These are phyloP conservation scores for Prionailurus viverrinus DNA, from an alignment of 2,113 vertebrate genomes.

Conservation along the genomic window DNA sequence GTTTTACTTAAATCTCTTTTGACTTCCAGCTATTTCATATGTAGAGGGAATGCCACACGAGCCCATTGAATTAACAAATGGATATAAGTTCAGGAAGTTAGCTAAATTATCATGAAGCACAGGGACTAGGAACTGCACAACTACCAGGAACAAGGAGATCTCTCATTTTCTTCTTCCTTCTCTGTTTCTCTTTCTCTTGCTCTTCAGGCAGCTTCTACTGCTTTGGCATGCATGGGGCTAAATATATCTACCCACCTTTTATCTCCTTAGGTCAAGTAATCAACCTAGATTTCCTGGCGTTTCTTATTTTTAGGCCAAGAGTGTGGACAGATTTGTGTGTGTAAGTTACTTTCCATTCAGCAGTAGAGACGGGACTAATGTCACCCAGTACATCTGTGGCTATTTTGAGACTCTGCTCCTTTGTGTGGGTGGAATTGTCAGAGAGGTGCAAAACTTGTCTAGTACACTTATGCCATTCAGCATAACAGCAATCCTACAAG, in stretches of 20 bases:
- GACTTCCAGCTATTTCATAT: not conserved
- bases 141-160: not conserved
- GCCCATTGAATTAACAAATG: not conserved
- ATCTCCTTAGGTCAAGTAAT: not conserved
- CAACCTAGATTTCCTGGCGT: not conserved
- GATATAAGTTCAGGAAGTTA: not conserved
- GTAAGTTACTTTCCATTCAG: not conserved
- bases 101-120: not conserved
- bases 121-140: not conserved
- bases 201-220: not conserved
- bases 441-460: not conserved
- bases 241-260: not conserved
- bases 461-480: not conserved
- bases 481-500: not conserved
- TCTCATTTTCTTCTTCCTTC: not conserved
- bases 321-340: not conserved
- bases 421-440: not conserved
- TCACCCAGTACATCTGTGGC: not conserved
- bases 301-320: not conserved
- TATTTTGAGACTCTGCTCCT: not conserved
- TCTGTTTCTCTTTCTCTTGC: not conserved
- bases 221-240: not conserved
- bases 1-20: slow-evolving; percentile 1
- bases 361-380: not conserved
- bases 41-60: not conserved